Evolutionary conservation across 1,140 invertebrate species (phyloP).

Genomic region (Danaus plexippus): DNA sequence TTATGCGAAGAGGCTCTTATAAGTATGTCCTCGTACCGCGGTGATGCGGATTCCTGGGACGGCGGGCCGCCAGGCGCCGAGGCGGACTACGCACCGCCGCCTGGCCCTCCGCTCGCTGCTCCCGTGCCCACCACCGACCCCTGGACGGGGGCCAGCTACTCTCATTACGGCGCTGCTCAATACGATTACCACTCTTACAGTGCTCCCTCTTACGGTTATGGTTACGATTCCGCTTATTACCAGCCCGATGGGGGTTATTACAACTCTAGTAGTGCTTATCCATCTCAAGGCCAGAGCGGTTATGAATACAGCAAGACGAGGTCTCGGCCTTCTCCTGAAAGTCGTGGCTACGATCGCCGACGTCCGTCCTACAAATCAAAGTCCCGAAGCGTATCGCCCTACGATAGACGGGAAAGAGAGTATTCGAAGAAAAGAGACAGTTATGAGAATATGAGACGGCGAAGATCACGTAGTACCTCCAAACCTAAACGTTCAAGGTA

Average conservation of each 20-base stretch:
- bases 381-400: constrained; percentile 51
- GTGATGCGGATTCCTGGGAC: constrained; percentile 60
- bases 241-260: constrained; percentile 44
- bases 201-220: constrained; percentile 42
- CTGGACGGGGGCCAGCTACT: constrained; percentile 66
- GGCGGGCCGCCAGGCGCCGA: constrained; percentile 65
- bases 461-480: constrained; percentile 40
- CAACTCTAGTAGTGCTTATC: constrained; percentile 31
- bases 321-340: constrained; percentile 28
- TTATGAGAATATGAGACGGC: constrained; percentile 36
- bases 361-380: constrained; percentile 35
- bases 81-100: constrained; percentile 52
- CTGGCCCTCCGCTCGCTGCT: constrained; percentile 30
- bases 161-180: constrained; percentile 49
- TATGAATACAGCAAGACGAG: constrained; percentile 40
- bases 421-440: constrained; percentile 49
- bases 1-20: constrained; percentile 63
- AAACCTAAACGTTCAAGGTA: constrained; percentile 33
- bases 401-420: constrained; percentile 34
- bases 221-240: constrained; percentile 56
- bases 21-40: constrained; percentile 67
- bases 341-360: constrained; percentile 28
- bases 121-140: constrained; percentile 62
- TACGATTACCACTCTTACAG: constrained; percentile 55
- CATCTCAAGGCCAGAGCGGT: constrained; percentile 26